These are phyloP conservation scores for Cherax quadricarinatus DNA, from an alignment of 1,140 invertebrate genomes.

Conservation along the genomic window DNA sequence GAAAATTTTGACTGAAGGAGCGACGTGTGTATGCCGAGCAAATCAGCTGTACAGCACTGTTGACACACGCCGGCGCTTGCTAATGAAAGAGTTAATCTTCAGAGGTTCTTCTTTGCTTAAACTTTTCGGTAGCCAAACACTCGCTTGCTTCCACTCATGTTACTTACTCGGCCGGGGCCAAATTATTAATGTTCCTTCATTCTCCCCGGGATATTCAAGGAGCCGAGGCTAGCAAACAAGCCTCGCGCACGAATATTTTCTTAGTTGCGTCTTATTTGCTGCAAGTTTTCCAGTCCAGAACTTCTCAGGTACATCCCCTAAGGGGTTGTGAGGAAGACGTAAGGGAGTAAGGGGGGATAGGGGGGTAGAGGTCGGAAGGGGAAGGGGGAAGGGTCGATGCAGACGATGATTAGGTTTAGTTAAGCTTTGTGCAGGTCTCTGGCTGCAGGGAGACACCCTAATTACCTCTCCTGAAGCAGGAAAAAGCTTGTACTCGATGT, in stretches of 20 bases:
- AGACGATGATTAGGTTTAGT: conserved; percentile 21
- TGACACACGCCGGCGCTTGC: conserved; percentile 42
- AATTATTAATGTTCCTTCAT: conserved; percentile 46
- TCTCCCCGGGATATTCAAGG: conserved; percentile 35
- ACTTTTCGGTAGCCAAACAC: conserved; percentile 48
- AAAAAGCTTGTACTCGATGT: background rate
- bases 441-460: conserved; percentile 10
- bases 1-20: conserved; percentile 15
- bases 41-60: conserved; percentile 43
- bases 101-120: conserved; percentile 52
- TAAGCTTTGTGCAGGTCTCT: conserved; percentile 4
- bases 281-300: background rate
- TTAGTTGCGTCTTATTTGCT: conserved; percentile 10
- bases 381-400: background rate
- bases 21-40: conserved; percentile 28
- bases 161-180: conserved; percentile 29
- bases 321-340: background rate
- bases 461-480: conserved; percentile 16
- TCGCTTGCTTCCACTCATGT: conserved; percentile 27
- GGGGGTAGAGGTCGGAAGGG: background rate
- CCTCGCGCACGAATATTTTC: background rate
- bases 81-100: conserved; percentile 53
- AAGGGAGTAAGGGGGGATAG: background rate
- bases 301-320: background rate
- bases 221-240: conserved; percentile 10